Evolutionary conservation across 2,888 invertebrate genomes (phyloP).

Genomic region (Palloptera scutellata): DNA sequence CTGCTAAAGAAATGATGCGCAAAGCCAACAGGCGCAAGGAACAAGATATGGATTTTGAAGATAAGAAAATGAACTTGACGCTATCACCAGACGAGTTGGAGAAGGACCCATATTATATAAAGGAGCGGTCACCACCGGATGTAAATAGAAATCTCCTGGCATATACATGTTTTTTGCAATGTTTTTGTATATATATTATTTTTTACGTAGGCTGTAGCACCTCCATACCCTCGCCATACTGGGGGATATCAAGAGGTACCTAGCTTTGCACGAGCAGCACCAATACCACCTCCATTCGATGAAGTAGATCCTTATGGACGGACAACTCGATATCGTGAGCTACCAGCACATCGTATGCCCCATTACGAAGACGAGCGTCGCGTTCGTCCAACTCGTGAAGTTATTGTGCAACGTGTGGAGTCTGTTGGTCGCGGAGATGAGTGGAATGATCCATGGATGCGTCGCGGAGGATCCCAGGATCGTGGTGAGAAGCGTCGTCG

Average conservation of each 20-base stretch:
- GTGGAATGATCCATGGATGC: conserved; percentile 97
- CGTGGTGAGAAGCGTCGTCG: conserved; percentile 57
- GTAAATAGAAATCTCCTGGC: conserved; percentile 38
- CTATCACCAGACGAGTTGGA: conserved; percentile 76
- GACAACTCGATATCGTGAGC: conserved; percentile 66
- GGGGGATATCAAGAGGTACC: conserved; percentile 46
- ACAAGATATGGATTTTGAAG: conserved; percentile 94
- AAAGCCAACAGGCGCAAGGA: conserved; percentile 93
- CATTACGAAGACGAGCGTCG: conserved; percentile 69
- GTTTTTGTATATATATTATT: background rate
- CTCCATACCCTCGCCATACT: conserved; percentile 47
- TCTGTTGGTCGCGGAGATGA: conserved; percentile 76
- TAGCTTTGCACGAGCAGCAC: conserved; percentile 50
- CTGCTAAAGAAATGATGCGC: conserved; percentile 93
- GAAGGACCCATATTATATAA: conserved; percentile 76
- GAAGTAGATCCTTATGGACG: conserved; percentile 64
- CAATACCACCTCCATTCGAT: conserved; percentile 55
- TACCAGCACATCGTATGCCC: conserved; percentile 68
- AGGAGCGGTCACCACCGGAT: conserved; percentile 70
- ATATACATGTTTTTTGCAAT: conserved; percentile 4
- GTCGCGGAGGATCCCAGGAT: conserved; percentile 61
- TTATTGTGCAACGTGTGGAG: conserved; percentile 77
- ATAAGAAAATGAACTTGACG: conserved; percentile 91
- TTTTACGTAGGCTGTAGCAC: conserved; percentile 36
- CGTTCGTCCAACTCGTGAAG: conserved; percentile 74